A percentile compares a stretch with the other conserved stretches of the same genome.
Conservation (phyloP, 2,888 invertebrate genomes). For the Entomobrya multifasciata region DNA sequence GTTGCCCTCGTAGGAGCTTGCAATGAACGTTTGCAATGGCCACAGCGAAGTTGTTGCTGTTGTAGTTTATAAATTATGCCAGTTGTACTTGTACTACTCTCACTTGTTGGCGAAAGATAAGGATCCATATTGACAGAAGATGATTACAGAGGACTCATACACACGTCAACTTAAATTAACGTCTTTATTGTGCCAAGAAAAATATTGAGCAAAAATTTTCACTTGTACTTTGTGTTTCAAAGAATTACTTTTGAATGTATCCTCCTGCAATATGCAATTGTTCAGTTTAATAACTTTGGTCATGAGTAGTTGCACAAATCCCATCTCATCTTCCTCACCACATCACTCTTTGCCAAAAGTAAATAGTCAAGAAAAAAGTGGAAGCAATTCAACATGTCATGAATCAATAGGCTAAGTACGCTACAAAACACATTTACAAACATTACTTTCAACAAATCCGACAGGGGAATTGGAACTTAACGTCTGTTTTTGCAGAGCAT, state of each 20-base stretch:
- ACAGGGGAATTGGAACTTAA: constrained; percentile 9
- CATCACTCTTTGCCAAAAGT: background rate
- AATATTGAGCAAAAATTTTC: too few relatives aligned
- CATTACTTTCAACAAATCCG: constrained; percentile 24
- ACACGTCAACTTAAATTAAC: background rate
- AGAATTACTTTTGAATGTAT: background rate
- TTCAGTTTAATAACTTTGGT: constrained; percentile 24
- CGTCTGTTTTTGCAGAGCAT: background rate
- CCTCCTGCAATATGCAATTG: constrained; percentile 12
- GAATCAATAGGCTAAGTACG: constrained; percentile 39
- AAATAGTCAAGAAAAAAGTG: too few relatives aligned
- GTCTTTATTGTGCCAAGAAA: too few relatives aligned
- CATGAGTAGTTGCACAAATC: background rate
- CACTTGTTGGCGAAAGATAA: constrained; percentile 32
- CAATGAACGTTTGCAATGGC: constrained; percentile 40
- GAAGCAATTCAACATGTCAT: constrained; percentile 25
- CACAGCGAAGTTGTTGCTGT: constrained; percentile 24
- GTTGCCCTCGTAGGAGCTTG: background rate
- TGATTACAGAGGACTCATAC: background rate
- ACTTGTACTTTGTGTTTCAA: too few relatives aligned
- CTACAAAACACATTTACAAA: background rate
- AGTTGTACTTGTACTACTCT: constrained; percentile 7
- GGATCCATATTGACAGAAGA: constrained; percentile 30
- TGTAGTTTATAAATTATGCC: background rate
- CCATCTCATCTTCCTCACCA: constrained; percentile 11